Conservation (phyloP, 2,888 invertebrate genomes). For the Lamellibrachia satsuma region DNA sequence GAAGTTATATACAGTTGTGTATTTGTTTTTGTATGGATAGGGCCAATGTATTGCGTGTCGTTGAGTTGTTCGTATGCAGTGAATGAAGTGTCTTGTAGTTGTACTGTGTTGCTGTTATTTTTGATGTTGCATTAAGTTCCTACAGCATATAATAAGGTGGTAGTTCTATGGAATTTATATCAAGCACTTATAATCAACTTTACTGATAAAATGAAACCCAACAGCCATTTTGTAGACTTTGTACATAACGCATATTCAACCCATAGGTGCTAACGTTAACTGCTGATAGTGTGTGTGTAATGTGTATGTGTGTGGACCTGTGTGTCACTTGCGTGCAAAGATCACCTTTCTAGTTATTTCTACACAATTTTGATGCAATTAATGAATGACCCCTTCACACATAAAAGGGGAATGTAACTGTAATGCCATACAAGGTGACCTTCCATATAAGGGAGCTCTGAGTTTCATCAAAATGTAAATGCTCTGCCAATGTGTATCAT, state of each 20-base stretch:
- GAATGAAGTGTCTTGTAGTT: neutral
- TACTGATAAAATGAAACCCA: neutral
- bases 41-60: neutral
- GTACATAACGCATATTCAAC: neutral
- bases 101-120: neutral
- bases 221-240: neutral
- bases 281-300: neutral
- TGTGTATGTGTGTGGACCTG: neutral
- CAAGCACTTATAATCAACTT: neutral
- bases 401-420: neutral
- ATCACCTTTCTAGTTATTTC: slow-evolving; percentile 8
- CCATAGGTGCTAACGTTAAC: neutral
- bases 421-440: neutral
- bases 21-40: neutral
- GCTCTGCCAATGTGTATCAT: neutral
- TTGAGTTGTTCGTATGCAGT: neutral
- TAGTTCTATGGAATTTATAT: neutral
- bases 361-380: neutral
- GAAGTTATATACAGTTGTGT: neutral
- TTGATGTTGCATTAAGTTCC: neutral
- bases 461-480: neutral
- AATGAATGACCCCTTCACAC: neutral
- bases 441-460: neutral
- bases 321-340: neutral
- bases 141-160: neutral